Base-by-base conservation (phyloP, 2,113 vertebrate genomes). In the Desmodus rotundus region DNA sequence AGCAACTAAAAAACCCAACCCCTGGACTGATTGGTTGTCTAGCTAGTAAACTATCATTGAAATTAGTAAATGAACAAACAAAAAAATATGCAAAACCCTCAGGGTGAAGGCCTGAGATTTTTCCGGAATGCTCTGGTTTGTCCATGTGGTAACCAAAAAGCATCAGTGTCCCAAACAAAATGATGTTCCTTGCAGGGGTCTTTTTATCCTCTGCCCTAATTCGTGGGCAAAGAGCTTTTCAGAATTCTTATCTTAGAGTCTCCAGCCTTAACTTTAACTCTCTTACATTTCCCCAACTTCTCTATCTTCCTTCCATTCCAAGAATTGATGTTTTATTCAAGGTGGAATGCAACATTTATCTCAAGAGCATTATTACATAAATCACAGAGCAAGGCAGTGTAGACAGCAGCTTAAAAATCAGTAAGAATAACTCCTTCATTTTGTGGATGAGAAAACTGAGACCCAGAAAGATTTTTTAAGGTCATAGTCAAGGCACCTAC, bases 241-340 rank as follows among this genome's bases (percentile, higher is more conserved):
- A 89, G 82, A 78, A 72, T 58, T 90, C 43, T 80, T 86, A 80
- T 63, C 50, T 93, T 41, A 84, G 11, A 45, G 14, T 87, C 65
- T 92, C 17, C 72, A 17, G 36, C 67, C 67, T 82, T 89, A 31
- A 89, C 24, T 86, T 86, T 13, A 67, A 82, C 91, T 82, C 67
- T 89, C 67, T 89, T 45, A 36, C 26, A 47, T 68, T 93, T 73
- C 19, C 47, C 50, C 41, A 68, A 58, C 7, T 47, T 68, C 65
- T 92, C 43, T 70, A 54, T 56, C 67, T 74, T 77, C 33, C 81
- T 84, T 91, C n/a, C 63, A 43, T 77, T 83, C 58, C 14, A 70
- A 78, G 61, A 89, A 91, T 3, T 83, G 33, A 73, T 82, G 20
- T 88, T 97, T 93, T 82, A 68, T 82, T 56, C 54, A 56, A 93